phyloP scores from a whole-genome alignment of 2,888 invertebrate species.

The Parnassius smintheus region DNA sequence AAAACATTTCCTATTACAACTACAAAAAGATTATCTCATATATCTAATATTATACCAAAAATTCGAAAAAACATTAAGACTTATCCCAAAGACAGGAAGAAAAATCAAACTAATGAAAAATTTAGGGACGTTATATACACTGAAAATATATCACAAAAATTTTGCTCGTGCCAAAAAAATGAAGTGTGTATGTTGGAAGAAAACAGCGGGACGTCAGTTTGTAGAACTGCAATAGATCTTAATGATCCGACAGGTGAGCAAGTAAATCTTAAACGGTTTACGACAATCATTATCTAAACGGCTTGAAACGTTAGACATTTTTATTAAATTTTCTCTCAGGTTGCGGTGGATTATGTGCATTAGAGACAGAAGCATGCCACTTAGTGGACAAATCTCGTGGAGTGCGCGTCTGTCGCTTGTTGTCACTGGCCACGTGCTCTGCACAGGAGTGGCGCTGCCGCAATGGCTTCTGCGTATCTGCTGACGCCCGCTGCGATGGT shows the following conservation, averaged over 20 bases:
- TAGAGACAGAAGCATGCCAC: constrained; percentile 84
- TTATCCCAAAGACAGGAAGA: constrained; percentile 57
- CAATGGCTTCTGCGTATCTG: constrained; percentile 85
- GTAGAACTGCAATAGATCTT: constrained; percentile 73
- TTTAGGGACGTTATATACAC: constrained; percentile 58
- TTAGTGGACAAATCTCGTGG: constrained; percentile 75
- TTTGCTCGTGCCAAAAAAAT: constrained; percentile 77
- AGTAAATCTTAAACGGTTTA: constrained; percentile 1
- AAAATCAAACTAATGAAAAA: constrained; percentile 45
- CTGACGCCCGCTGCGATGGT: constrained; percentile 85
- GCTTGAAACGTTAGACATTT: constrained; percentile 1
- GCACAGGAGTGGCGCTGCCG: constrained; percentile 86
- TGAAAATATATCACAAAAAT: constrained; percentile 63
- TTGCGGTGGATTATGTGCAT: constrained; percentile 84
- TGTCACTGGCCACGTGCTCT: constrained; percentile 82
- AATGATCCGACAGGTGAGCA: constrained; percentile 81
- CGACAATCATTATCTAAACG: not conserved
- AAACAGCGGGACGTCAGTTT: constrained; percentile 81
- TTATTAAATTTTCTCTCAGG: constrained; percentile 52
- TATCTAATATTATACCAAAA: constrained; percentile 58
- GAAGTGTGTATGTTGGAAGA: constrained; percentile 85
- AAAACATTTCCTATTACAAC: constrained; percentile 38
- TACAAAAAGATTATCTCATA: constrained; percentile 47
- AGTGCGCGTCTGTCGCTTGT: constrained; percentile 80
- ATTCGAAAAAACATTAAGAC: constrained; percentile 72